Percentiles rank a stretch among this genome's conserved stretches.
phyloP scores from a whole-genome alignment of 1,140 invertebrate genomes.

The Platyscapa corneri region DNA sequence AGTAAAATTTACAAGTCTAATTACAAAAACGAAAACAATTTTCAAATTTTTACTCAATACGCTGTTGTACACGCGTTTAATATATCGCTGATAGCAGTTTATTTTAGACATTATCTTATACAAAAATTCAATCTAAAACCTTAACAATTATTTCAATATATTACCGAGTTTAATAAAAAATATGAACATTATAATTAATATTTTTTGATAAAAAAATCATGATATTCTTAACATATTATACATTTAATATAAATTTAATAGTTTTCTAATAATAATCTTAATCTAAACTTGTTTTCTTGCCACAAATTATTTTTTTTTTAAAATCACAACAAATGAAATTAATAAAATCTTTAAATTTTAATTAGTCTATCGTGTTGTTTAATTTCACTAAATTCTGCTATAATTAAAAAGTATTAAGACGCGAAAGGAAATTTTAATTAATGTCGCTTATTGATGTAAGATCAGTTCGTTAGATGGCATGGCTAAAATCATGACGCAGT shows the following conservation, averaged over 20 bases:
- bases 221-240: too few species aligned
- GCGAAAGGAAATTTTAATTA: background rate
- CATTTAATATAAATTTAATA: too few species aligned
- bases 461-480: background rate
- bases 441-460: background rate
- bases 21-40: too few species aligned
- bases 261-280: too few species aligned
- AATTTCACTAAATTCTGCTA: background rate
- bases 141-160: too few species aligned
- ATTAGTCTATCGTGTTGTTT: background rate
- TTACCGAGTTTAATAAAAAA: background rate
- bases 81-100: background rate
- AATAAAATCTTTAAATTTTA: background rate
- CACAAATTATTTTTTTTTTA: background rate
- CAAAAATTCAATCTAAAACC: background rate
- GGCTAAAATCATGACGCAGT: background rate
- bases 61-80: too few species aligned
- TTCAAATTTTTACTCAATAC: too few species aligned
- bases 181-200: background rate
- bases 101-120: background rate
- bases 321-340: background rate
- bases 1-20: too few species aligned
- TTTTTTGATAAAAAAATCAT: too few species aligned
- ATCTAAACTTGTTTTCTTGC: too few species aligned
- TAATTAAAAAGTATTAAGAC: background rate